phyloP scores from a whole-genome alignment of 2,113 vertebrate genomes.

The Neoarius graeffei region DNA sequence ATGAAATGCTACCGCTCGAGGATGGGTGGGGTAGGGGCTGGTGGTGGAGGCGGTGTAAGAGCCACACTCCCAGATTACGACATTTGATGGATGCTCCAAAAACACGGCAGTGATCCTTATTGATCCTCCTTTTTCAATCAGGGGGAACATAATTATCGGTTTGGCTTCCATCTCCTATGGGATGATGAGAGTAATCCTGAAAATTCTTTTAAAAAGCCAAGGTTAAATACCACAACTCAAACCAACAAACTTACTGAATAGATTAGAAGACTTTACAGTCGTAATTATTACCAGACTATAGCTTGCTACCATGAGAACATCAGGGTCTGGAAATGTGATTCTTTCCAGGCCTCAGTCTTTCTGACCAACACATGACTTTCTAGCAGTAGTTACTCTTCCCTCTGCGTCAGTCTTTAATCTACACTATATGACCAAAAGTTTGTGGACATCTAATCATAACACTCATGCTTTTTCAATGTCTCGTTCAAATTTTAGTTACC shows the following conservation, averaged over 20 bases:
- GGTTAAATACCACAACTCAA: slow-evolving; percentile 36
- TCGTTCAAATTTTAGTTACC: background rate
- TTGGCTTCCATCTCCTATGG: slow-evolving; percentile 38
- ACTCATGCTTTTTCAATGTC: background rate
- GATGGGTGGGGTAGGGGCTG: slow-evolving; percentile 31
- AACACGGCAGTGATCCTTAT: slow-evolving; percentile 50
- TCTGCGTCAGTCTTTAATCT: slow-evolving; percentile 27
- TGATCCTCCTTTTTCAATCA: slow-evolving; percentile 50
- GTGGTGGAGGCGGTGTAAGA: slow-evolving; percentile 33
- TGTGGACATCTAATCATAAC: background rate
- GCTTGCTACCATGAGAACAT: background rate
- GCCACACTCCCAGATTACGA: slow-evolving; percentile 42
- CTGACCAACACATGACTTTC: background rate
- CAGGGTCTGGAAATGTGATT: background rate
- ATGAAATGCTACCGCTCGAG: slow-evolving; percentile 49
- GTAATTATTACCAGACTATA: background rate
- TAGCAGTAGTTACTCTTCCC: slow-evolving; percentile 3
- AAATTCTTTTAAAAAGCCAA: slow-evolving; percentile 20
- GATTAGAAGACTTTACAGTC: background rate
- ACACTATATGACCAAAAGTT: background rate
- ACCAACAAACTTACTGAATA: slow-evolving; percentile 34
- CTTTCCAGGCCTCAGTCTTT: background rate
- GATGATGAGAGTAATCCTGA: slow-evolving; percentile 37
- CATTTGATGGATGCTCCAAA: slow-evolving; percentile 52
- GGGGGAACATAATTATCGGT: slow-evolving; percentile 49